Base-by-base conservation (phyloP, 2,113 vertebrate species). In the Eclectus roratus region DNA sequence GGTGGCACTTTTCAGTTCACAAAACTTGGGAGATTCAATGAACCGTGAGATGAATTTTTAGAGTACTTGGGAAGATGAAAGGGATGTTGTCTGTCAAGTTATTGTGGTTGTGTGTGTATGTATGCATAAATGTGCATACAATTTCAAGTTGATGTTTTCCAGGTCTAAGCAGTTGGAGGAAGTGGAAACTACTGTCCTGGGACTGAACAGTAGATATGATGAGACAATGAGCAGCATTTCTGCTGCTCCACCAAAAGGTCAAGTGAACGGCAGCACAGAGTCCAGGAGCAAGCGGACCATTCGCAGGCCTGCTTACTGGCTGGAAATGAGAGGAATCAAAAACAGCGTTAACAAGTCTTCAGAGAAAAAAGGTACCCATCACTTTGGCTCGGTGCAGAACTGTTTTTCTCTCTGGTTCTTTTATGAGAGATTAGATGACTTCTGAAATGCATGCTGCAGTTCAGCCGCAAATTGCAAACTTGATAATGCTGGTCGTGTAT, bases 241-340 rank as follows among this genome's bases (percentile, higher is more conserved):
- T 21, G 97, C 98, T 16, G 96, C 98, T 69, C 97, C 98, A 41
- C 97, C 96, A 0, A 94, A 98, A 64, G 96, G 91, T 35, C 94
- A 85, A 46, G 95, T 96, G 85, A 99, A 98, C 2, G 97, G 97
- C 7, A 96, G 88, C 0, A 68, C 97, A 18, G 96, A 94, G 39
- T 68, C 85, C 83, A 85, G 97, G 27, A 91, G 98, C 92, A 97
- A 97, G 68, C 73, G 91, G 5, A 91, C 98, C 58, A 95, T 98
- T 49, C 92, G 96, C 43, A 97, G 98, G 66, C 97, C 98, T 16
- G 96, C 97, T 12, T 98, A 98, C 79, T 98, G 98, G 92, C 52
- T 98, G 95, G 97, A 97, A 77, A 97, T 97, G 71, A 99, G 98
- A 88, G 98, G 97, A 65, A 96, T 96, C 82, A 93, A 97, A 66